Evolutionary conservation across 2,797 vertebrate genomes (phyloP).

Genomic region (Coendou prehensilis): DNA sequence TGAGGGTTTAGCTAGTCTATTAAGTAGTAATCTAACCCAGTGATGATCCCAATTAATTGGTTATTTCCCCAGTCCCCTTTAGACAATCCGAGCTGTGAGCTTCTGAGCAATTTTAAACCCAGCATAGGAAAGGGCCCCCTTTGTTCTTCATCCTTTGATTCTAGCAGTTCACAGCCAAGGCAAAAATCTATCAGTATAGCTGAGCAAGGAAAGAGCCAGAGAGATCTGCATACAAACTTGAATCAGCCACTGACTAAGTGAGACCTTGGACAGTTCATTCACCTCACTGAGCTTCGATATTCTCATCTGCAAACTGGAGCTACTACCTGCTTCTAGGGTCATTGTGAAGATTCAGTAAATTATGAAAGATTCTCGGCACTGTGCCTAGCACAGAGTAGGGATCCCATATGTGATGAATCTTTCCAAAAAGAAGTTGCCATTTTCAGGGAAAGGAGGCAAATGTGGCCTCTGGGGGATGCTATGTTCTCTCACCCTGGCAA

Average conservation of each 20-base stretch:
- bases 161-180: neutral
- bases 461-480: neutral
- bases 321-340: neutral
- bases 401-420: neutral
- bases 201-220: neutral
- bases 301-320: neutral
- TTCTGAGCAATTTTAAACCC: conserved; percentile 28
- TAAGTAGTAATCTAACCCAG: conserved; percentile 67
- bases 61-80: conserved; percentile 51
- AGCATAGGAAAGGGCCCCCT: neutral
- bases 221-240: neutral
- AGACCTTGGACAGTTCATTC: neutral
- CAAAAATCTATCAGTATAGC: neutral
- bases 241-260: neutral
- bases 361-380: neutral
- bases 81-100: neutral
- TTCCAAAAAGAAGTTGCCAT: neutral
- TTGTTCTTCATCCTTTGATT: neutral
- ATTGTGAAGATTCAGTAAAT: neutral
- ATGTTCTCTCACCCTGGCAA: neutral
- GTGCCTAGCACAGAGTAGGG: neutral
- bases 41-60: conserved; percentile 72
- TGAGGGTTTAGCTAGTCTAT: conserved; percentile 56
- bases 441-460: neutral
- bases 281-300: neutral